These are phyloP conservation scores for Cepaea nemoralis DNA, from an alignment of 1,140 invertebrate species.

Conservation along the genomic window DNA sequence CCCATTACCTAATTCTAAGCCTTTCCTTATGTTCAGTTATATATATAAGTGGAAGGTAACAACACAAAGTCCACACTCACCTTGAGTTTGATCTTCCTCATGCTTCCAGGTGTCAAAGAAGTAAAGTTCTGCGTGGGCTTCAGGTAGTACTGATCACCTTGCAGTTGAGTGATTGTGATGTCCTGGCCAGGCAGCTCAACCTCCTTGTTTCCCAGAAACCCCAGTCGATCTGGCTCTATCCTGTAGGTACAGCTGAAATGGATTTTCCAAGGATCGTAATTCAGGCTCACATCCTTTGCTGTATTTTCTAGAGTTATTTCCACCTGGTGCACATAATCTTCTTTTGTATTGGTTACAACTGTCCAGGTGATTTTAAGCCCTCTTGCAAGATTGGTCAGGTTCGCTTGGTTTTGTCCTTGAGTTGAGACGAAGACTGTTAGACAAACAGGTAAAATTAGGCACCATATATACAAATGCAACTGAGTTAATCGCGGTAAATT, in stretches of 20 bases:
- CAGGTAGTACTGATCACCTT: conserved; percentile 53
- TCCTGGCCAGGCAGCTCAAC: conserved; percentile 20
- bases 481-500: not conserved
- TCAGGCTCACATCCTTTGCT: not conserved
- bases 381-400: conserved; percentile 7
- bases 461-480: not conserved
- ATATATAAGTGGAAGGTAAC: not conserved
- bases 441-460: not conserved
- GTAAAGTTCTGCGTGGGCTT: conserved; percentile 46
- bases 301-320: conserved; percentile 28
- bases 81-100: conserved; percentile 44
- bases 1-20: too few species aligned
- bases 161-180: conserved; percentile 16
- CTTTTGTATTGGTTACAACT: conserved; percentile 29
- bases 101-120: conserved; percentile 41
- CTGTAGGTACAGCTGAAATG: conserved; percentile 12
- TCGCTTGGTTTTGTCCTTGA: not conserved
- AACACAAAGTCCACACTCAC: not conserved
- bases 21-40: too few species aligned
- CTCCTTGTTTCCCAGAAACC: conserved; percentile 12
- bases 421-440: not conserved
- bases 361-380: conserved; percentile 3
- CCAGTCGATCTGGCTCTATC: conserved; percentile 29
- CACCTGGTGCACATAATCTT: not conserved
- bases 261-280: conserved; percentile 29